Percentiles rank a stretch among this genome's conserved stretches.
These are phyloP conservation scores for Laticauda laticaudata DNA, from an alignment of 2,113 vertebrate species.

Conservation along the genomic window DNA sequence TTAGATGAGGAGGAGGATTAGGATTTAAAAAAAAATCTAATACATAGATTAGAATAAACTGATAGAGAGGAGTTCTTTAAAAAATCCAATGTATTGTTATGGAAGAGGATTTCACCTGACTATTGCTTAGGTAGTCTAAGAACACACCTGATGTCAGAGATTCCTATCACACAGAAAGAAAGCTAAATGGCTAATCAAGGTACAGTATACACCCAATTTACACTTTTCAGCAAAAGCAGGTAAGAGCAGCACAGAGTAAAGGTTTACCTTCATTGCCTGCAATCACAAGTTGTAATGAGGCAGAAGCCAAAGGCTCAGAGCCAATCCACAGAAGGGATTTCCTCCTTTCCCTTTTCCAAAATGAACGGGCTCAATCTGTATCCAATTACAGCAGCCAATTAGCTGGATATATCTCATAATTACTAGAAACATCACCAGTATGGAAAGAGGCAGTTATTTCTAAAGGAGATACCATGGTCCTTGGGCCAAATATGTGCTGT, in stretches of 20 bases:
- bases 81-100: not conserved
- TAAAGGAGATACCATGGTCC: not conserved
- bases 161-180: not conserved
- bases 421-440: not conserved
- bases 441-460: not conserved
- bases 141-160: not conserved
- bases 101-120: not conserved
- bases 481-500: not conserved
- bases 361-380: not conserved
- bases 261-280: not conserved
- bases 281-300: not conserved
- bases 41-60: not conserved
- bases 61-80: not conserved
- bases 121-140: not conserved
- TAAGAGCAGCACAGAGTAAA: not conserved
- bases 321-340: not conserved
- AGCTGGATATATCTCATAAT: not conserved
- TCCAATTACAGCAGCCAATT: not conserved
- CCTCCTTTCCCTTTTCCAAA: not conserved
- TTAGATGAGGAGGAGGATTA: too few species aligned
- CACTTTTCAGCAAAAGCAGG: not conserved
- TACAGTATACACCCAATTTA: not conserved
- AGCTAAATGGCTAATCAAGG: not conserved
- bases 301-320: conserved; percentile 1
- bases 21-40: not conserved